These are phyloP conservation scores for Epistrophella euchroma DNA, from an alignment of 2,888 invertebrate species.

Conservation along the genomic window DNA sequence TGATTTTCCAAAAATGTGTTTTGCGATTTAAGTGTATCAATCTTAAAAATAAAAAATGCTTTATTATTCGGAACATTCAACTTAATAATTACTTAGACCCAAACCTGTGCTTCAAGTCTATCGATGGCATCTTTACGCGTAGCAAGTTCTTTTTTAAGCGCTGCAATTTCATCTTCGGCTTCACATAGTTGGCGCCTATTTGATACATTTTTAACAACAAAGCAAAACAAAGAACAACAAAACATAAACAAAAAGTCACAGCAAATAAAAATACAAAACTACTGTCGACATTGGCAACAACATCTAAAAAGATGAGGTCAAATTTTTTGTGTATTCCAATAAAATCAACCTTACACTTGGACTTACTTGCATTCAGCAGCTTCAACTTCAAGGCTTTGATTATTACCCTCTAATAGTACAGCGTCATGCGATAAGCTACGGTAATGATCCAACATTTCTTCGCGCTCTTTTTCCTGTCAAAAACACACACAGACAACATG, in stretches of 20 bases:
- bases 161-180: conserved; percentile 86
- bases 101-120: conserved; percentile 86
- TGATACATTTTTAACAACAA: conserved; percentile 52
- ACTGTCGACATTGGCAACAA: conserved; percentile 68
- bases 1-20: conserved; percentile 88
- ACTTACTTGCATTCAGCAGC: conserved; percentile 87
- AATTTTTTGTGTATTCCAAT: conserved; percentile 14
- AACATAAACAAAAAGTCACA: conserved; percentile 82
- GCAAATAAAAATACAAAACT: conserved; percentile 79
- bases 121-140: conserved; percentile 85
- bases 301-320: conserved; percentile 61
- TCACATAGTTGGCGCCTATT: conserved; percentile 84
- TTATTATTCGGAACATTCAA: background rate
- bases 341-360: conserved; percentile 72
- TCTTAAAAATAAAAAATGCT: conserved; percentile 58
- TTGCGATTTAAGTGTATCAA: conserved; percentile 84
- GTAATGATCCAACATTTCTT: conserved; percentile 92
- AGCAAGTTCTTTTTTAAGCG: conserved; percentile 87
- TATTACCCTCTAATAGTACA: conserved; percentile 90
- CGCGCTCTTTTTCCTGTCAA: conserved; percentile 89
- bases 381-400: conserved; percentile 91
- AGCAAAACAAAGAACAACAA: conserved; percentile 58
- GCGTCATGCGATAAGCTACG: conserved; percentile 91
- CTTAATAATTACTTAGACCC: conserved; percentile 15
- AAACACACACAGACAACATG: background rate